These are phyloP conservation scores for Notoglanidium macrostoma DNA, from an alignment of 2,797 vertebrate genomes.

Conservation along the genomic window DNA sequence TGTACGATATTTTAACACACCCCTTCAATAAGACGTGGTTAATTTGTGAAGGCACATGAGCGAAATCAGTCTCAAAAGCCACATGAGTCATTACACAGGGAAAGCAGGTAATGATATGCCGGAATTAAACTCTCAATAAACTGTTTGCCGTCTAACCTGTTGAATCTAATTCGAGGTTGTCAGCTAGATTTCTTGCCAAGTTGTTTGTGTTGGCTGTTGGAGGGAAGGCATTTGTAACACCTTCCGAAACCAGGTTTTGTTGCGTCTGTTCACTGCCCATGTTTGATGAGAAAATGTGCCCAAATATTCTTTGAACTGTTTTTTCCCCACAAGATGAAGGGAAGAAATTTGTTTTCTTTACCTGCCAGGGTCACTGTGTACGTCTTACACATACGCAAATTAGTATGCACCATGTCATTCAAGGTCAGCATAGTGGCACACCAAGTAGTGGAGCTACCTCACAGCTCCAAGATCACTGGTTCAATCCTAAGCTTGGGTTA, in stretches of 20 bases:
- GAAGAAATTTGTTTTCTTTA: background rate
- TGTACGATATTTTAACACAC: background rate
- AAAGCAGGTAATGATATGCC: background rate
- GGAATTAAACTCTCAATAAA: background rate
- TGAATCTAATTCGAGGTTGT: background rate
- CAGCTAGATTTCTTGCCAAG: background rate
- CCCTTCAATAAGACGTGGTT: background rate
- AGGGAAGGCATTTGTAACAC: background rate
- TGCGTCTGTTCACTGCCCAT: background rate
- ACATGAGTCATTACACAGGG: background rate
- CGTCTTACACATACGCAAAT: background rate
- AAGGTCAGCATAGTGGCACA: background rate
- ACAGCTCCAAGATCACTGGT: background rate
- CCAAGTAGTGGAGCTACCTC: background rate
- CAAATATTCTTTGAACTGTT: background rate
- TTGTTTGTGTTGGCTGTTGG: background rate
- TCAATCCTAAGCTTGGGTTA: background rate
- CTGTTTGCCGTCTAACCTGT: background rate
- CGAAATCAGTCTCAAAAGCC: background rate
- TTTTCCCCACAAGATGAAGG: background rate
- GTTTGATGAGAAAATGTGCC: background rate
- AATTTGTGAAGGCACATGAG: background rate
- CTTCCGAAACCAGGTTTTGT: background rate
- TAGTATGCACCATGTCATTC: background rate
- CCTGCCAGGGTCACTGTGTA: background rate